Percentiles rank a stretch among this genome's conserved stretches.
Evolutionary conservation across 2,113 vertebrate species (phyloP).

Genomic region (Campylomormyrus numenius): DNA sequence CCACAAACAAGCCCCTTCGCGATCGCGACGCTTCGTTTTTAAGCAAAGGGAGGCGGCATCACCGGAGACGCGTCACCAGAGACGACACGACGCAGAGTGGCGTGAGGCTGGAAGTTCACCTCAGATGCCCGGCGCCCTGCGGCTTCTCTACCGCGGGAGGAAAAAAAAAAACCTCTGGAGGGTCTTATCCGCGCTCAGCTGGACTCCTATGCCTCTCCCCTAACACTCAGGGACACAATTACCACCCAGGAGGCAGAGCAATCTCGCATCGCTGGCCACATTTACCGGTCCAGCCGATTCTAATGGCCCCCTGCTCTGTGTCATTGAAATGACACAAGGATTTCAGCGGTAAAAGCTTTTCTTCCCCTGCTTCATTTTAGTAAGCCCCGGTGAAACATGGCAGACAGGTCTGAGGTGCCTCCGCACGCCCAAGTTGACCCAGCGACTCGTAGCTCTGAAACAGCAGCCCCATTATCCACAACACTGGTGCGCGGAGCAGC

Average conservation of each 20-base stretch:
- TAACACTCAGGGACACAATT: conserved; percentile 6
- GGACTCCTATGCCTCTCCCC: neutral
- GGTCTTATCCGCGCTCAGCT: neutral
- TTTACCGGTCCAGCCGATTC: neutral
- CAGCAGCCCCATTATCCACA: neutral
- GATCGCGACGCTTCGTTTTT: neutral
- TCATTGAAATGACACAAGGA: neutral
- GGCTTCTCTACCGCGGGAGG: neutral
- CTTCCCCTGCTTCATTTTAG: neutral
- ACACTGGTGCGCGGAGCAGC: neutral
- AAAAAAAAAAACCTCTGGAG: neutral
- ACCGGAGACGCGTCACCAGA: neutral
- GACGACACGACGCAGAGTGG: neutral
- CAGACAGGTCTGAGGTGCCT: neutral
- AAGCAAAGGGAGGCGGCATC: neutral
- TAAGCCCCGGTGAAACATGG: neutral
- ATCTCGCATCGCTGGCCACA: neutral
- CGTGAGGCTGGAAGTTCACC: neutral
- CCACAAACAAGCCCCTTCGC: neutral
- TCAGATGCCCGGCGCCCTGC: neutral
- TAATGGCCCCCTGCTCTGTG: neutral
- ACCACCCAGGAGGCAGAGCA: neutral
- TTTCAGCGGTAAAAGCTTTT: neutral
- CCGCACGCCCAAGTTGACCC: neutral
- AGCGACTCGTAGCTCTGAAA: neutral